Evolutionary conservation across 2,113 vertebrate genomes (phyloP).

Genomic region (Paedocypris sp.): DNA sequence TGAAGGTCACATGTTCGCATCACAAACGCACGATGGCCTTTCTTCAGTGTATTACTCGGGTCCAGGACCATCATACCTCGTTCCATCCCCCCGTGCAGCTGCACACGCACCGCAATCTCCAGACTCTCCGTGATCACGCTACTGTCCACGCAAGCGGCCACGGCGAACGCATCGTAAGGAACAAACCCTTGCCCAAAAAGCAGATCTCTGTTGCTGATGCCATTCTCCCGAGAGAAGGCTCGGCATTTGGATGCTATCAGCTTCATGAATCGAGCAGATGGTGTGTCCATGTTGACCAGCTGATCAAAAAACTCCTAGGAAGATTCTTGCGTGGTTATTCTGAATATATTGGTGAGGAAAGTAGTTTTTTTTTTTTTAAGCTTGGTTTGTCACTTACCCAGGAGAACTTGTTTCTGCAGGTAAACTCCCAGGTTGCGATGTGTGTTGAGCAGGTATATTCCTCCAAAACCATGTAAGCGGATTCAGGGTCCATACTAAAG

Average conservation of each 20-base stretch:
- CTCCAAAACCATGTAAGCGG: constrained; percentile 61
- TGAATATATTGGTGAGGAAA: too few relatives aligned
- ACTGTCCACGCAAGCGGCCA: constrained; percentile 58
- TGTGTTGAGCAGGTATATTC: constrained; percentile 57
- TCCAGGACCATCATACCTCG: constrained; percentile 64
- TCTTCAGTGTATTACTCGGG: constrained; percentile 41
- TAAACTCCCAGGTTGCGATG: constrained; percentile 59
- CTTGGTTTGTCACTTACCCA: constrained; percentile 51
- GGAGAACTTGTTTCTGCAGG: constrained; percentile 50
- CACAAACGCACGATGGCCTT: constrained; percentile 48
- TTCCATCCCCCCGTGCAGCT: constrained; percentile 54
- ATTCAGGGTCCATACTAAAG: constrained; percentile 61
- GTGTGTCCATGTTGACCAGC: constrained; percentile 47
- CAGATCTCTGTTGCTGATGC: constrained; percentile 34
- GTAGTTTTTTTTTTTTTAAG: too few relatives aligned
- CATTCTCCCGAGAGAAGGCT: constrained; percentile 45
- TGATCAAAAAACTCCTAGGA: constrained; percentile 60
- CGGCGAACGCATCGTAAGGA: constrained; percentile 56
- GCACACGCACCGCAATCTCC: constrained; percentile 50
- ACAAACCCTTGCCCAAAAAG: constrained; percentile 55
- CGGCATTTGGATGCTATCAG: constrained; percentile 50
- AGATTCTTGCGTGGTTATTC: too few relatives aligned
- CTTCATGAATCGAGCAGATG: constrained; percentile 58
- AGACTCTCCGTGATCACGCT: constrained; percentile 48
- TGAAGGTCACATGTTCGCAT: constrained; percentile 48